phyloP scores from a whole-genome alignment of 1,140 invertebrate genomes.

The Dolichoris vasculosae region DNA sequence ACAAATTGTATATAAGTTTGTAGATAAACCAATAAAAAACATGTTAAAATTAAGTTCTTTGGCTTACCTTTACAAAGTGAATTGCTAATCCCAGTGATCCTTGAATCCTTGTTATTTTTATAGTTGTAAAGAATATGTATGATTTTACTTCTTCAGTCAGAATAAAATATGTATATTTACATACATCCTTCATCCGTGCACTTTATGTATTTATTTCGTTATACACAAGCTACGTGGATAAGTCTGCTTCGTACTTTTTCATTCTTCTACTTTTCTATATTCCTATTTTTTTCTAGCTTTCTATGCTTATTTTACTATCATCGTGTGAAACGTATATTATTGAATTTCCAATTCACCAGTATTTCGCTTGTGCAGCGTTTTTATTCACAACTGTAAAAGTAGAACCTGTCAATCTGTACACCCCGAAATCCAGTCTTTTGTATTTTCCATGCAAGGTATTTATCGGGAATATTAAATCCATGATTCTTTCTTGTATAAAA shows the following conservation, averaged over 20 bases:
- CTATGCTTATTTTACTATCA: conserved; percentile 55
- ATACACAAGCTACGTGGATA: conserved; percentile 40
- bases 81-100: conserved; percentile 2
- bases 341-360: conserved; percentile 73
- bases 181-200: conserved; percentile 53
- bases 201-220: conserved; percentile 42
- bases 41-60: not conserved
- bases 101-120: conserved; percentile 1
- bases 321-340: conserved; percentile 68
- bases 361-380: conserved; percentile 75
- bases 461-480: conserved; percentile 14
- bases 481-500: not conserved
- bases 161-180: conserved; percentile 60
- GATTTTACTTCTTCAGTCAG: conserved; percentile 48
- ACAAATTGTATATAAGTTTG: conserved; percentile 18
- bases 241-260: conserved; percentile 35
- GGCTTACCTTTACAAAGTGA: conserved; percentile 2
- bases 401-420: conserved; percentile 70
- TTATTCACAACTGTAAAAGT: conserved; percentile 72
- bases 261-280: conserved; percentile 11
- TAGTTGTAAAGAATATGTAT: conserved; percentile 22
- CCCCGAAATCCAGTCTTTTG: conserved; percentile 58
- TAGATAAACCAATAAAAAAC: conserved; percentile 25
- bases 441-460: conserved; percentile 59
- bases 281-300: conserved; percentile 23